Percentiles rank a stretch among this genome's conserved stretches.
Conservation (phyloP, 1,140 invertebrate species). For the Kradibia gibbosae region DNA sequence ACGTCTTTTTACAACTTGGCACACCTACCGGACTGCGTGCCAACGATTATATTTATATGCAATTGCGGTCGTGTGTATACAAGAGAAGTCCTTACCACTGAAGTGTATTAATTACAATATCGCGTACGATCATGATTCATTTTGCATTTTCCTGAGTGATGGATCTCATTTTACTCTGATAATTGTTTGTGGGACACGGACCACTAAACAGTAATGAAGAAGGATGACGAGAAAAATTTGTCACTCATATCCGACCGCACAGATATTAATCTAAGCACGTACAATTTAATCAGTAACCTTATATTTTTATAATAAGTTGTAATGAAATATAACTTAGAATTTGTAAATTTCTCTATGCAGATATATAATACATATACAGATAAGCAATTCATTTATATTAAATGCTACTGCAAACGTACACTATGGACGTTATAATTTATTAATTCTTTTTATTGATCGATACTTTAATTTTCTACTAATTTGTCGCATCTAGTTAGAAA, state of each 20-base stretch:
- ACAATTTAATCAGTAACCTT: not conserved
- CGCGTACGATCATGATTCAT: constrained; percentile 31
- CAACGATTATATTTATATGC: not conserved
- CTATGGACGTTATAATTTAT: too few relatives aligned
- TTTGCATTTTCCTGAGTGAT: constrained; percentile 26
- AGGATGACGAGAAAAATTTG: constrained; percentile 11
- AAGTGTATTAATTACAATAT: constrained; percentile 44
- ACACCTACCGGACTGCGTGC: not conserved
- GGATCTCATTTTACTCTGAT: constrained; percentile 17
- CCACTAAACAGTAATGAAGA: constrained; percentile 32
- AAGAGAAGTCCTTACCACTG: constrained; percentile 16
- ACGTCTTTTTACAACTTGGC: constrained; percentile 31
- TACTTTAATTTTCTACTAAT: too few relatives aligned
- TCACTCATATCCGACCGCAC: constrained; percentile 3
- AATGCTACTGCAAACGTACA: too few relatives aligned
- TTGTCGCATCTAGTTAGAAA: too few relatives aligned
- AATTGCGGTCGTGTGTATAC: not conserved
- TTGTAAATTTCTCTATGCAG: too few relatives aligned
- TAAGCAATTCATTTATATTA: too few relatives aligned
- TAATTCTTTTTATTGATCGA: too few relatives aligned
- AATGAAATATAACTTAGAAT: not conserved
- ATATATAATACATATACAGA: too few relatives aligned
- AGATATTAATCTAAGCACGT: constrained; percentile 6
- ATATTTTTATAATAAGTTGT: not conserved
- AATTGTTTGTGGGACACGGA: constrained; percentile 34